These are phyloP conservation scores for Tachina fera DNA, from an alignment of 2,888 invertebrate genomes.

Conservation along the genomic window DNA sequence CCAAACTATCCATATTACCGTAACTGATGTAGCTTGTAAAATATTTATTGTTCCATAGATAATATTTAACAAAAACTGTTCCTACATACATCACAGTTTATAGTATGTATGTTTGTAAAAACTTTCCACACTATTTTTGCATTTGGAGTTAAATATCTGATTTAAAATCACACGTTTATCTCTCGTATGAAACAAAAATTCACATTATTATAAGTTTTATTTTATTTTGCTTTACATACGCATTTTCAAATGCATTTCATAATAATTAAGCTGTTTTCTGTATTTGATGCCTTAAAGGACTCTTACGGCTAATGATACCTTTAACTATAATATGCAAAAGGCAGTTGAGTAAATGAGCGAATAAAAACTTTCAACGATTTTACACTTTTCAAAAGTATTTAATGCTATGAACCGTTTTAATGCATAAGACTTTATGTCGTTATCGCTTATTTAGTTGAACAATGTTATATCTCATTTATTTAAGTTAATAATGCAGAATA, in stretches of 20 bases:
- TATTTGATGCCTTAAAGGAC: neutral
- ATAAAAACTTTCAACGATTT: constrained; percentile 26
- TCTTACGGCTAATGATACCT: neutral
- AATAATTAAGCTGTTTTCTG: neutral
- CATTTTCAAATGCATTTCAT: neutral
- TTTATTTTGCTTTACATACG: neutral
- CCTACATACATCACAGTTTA: too few species aligned
- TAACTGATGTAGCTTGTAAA: too few species aligned
- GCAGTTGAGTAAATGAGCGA: neutral
- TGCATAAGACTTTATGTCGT: too few species aligned
- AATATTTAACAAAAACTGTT: too few species aligned
- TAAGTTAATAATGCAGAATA: too few species aligned
- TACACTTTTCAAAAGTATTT: constrained; percentile 30
- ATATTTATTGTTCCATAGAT: too few species aligned
- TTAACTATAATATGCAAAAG: constrained; percentile 28
- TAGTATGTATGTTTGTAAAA: too few species aligned
- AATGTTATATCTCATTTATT: too few species aligned
- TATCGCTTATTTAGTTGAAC: too few species aligned
- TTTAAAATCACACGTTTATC: neutral
- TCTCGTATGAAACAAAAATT: neutral
- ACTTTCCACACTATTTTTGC: neutral
- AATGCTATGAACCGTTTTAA: neutral
- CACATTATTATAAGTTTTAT: neutral
- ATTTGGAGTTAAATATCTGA: neutral
- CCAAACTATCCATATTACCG: too few species aligned